These are phyloP conservation scores for Lutraria rhynchaena DNA, from an alignment of 1,140 invertebrate genomes.

Conservation along the genomic window DNA sequence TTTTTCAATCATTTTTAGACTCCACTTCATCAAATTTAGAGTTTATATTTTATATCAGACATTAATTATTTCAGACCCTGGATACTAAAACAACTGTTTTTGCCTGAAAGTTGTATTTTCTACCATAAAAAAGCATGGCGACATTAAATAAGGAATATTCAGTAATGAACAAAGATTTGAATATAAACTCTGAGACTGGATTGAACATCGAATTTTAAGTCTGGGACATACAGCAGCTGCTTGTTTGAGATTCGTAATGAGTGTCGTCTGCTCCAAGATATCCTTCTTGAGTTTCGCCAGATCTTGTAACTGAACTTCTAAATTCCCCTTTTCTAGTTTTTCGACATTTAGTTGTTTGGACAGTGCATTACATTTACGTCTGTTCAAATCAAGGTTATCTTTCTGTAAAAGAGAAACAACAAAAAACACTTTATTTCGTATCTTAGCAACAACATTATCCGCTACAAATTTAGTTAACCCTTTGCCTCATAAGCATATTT, in stretches of 20 bases:
- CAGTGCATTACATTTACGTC: conserved; percentile 67
- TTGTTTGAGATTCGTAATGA: conserved; percentile 71
- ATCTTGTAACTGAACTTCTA: conserved; percentile 62
- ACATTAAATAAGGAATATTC: too few relatives aligned
- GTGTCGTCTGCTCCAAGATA: conserved; percentile 72
- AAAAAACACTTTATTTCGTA: too few relatives aligned
- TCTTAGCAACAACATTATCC: too few relatives aligned
- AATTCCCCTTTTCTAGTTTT: conserved; percentile 64
- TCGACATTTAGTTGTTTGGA: conserved; percentile 70
- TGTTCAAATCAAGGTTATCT: conserved; percentile 74
- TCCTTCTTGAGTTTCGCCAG: conserved; percentile 66
- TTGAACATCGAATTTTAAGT: background rate
- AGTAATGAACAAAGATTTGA: background rate
- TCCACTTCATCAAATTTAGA: too few relatives aligned
- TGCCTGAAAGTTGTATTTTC: too few relatives aligned
- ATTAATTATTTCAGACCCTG: too few relatives aligned
- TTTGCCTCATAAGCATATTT: too few relatives aligned
- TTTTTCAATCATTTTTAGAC: too few relatives aligned
- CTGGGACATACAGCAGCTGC: conserved; percentile 69
- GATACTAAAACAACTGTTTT: too few relatives aligned
- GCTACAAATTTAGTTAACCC: too few relatives aligned
- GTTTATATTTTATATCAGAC: too few relatives aligned
- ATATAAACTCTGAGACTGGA: background rate
- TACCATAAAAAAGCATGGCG: too few relatives aligned
- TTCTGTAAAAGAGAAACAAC: conserved; percentile 75